Percentiles rank a stretch among this genome's conserved stretches.
Conservation (phyloP, 2,797 vertebrate genomes). For the Manis javanica region DNA sequence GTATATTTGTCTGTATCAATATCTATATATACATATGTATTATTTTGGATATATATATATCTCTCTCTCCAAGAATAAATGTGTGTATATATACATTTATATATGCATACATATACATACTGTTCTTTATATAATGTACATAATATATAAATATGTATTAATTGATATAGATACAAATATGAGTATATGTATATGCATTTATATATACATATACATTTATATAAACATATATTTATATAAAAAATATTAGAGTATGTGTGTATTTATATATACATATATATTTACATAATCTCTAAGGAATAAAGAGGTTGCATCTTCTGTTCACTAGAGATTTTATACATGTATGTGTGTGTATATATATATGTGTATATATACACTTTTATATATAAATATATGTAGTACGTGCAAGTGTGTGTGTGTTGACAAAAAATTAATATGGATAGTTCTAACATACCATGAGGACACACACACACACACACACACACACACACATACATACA, state of each 20-base stretch:
- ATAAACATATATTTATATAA: no score
- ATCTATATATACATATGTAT: neutral
- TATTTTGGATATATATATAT: neutral
- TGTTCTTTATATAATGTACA: neutral
- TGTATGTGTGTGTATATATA: neutral
- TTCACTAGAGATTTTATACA: neutral
- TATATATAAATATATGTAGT: neutral
- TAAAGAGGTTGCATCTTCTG: neutral
- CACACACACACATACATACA: neutral
- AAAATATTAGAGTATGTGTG: neutral
- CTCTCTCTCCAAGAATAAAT: neutral
- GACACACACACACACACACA: neutral
- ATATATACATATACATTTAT: neutral
- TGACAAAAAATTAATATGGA: neutral
- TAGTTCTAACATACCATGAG: neutral
- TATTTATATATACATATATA: neutral
- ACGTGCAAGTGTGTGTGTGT: neutral
- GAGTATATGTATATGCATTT: neutral
- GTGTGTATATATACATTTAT: neutral
- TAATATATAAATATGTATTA: neutral
- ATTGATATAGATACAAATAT: neutral
- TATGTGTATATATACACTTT: no score
- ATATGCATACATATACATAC: neutral
- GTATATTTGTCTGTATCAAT: neutral
- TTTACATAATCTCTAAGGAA: neutral